Base-by-base conservation (phyloP, 2,113 vertebrate species). In the Hystrix brachyura region DNA sequence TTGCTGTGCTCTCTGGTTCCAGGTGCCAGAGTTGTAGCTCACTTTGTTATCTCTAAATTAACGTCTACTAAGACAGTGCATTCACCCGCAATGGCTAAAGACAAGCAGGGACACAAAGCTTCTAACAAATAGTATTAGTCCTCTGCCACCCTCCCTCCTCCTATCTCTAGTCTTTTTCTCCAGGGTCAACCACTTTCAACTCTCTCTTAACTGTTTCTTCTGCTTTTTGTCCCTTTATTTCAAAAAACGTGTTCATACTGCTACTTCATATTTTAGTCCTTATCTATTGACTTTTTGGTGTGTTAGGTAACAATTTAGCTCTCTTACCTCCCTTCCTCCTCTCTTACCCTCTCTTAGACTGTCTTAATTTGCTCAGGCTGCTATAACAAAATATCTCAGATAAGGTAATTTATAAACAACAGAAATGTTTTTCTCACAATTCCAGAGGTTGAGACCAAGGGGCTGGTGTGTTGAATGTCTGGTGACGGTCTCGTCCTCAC, bases 21-120 rank as follows among this genome's bases (percentile, higher is more conserved):
- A 23, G 86, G 21, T 0, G 3, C 43, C 0, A 2, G 25, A 53
- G 48, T 12, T 25, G 51, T 7, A 2, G n/a, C 4, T 72, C 55
- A 1, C 18, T 57, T n/a, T 17, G 38, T n/a, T 25, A 1, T 71
- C 27, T 72, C n/a, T 46, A 79, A 57, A 21, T 12, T 43, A 53
- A 62, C 34, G 11, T 85, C 19, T 51, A 48, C 5, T 34, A 80
- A 83, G 34, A 17, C 29, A 67, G 19, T 17, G 18, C 23, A 27
- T 60, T 27, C 10, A 14, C 15, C 1, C 27, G 38, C 6, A 1
- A 1, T 1, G 23, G 59, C 64, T 89, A 57, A 43, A 76, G 65
- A 46, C 10, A 11, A 43, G 27, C 38, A 6, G 48, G 29, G 60
- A 60, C 34, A 27, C 19, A 60, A 79, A 51, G 51, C 65, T 55